Evolutionary conservation across 1,140 invertebrate species (phyloP), one percentile per base, ranked within the genome.

Genomic region (Lepidurus apus): DNA sequence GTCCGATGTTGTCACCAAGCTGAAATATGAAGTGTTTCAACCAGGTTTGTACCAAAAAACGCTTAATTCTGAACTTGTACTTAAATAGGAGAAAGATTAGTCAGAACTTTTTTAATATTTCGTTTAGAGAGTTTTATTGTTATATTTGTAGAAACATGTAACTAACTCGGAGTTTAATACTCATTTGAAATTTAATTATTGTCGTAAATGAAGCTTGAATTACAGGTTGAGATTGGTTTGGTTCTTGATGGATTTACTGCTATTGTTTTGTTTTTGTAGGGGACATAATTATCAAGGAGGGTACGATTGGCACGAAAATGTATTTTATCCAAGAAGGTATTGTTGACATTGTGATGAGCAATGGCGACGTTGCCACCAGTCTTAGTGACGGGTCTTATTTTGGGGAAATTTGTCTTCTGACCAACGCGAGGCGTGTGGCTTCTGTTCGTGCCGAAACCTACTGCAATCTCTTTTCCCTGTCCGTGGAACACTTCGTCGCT

Each of bases 301-400:
- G 96, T 82, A 98, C 96, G 79, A 96, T 98, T 84, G 94, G 97
- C 82, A 96, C 93, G 82, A 98, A 98, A 88, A 99, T 98, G 97
- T 99, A 97, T 86, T 98, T 98, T 88, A 98, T 98, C 83, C 96
- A 98, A 88, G 96, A 98, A 87, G 97, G 96, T 77, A 97, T 98
- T 81, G 97, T 99, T 47, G 97, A 98, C 87, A 98, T 99, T 83
- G 94, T 96, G 73, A 97, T 97, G 91, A 93, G 92, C 24, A 95
- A 97, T 84, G 95, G 95, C 53, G 95, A 98, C 85, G 96, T 99
- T 21, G 96, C 96, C 43, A 98, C 97, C n/a, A 97, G 95, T 83
- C 87, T 99, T 21, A 96, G 95, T 75, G 97, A 98, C 84, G 97
- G 97, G 75, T 98, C 96, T 43, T 98, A 98, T 86, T 98, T 99